Conservation (phyloP, 2,888 invertebrate genomes). For the Pycnomerus fuliginosus region DNA sequence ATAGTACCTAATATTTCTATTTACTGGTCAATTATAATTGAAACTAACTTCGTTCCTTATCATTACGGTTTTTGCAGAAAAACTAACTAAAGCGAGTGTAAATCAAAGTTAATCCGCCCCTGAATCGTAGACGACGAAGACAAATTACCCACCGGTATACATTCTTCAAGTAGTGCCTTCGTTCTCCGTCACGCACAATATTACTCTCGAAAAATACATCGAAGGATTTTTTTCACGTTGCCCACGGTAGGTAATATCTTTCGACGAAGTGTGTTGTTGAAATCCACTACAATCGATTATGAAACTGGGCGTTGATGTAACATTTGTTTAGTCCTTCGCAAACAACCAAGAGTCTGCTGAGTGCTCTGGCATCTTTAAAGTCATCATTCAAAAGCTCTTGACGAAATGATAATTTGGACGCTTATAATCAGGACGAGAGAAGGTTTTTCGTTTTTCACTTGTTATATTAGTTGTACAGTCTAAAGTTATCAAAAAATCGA, state of each 20-base stretch:
- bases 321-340: constrained; percentile 21
- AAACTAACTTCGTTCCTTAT: no score
- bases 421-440: no score
- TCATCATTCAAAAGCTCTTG: constrained; percentile 15
- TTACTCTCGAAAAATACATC: constrained; percentile 3
- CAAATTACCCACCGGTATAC: constrained; percentile 38
- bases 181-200: constrained; percentile 6
- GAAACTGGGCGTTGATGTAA: constrained; percentile 11
- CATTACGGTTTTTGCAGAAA: constrained; percentile 1
- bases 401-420: no score
- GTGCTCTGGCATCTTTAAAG: constrained; percentile 16
- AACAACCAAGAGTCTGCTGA: constrained; percentile 18
- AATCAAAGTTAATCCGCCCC: constrained; percentile 38
- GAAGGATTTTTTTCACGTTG: constrained; percentile 12
- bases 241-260: no score
- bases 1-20: no score
- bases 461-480: no score
- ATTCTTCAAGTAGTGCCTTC: constrained; percentile 26
- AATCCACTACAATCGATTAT: constrained; percentile 17
- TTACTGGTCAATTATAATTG: no score
- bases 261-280: no score
- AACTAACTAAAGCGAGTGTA: constrained; percentile 22
- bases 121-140: constrained; percentile 41
- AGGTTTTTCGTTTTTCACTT: no score
- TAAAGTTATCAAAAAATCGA: no score